Percentiles rank a stretch among this genome's conserved stretches.
Conservation (phyloP, 2,113 vertebrate species). For the Pachycephala philippinensis region DNA sequence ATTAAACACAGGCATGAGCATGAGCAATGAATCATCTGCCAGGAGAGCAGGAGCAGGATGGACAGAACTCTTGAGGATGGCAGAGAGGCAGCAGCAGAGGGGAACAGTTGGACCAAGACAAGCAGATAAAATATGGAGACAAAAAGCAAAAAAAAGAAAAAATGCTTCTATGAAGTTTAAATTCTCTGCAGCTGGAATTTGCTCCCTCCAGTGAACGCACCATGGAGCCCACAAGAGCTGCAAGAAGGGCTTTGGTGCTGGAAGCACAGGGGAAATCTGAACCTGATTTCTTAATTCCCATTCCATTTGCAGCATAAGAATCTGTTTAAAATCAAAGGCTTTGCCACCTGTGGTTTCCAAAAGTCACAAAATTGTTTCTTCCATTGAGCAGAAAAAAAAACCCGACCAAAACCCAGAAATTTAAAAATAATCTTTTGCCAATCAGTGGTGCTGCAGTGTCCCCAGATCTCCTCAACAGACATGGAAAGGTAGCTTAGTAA, state of each 20-base stretch:
- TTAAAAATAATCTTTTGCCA: background rate
- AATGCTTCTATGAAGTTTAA: background rate
- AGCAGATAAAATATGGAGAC: background rate
- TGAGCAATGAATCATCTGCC: background rate
- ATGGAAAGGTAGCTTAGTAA: conserved; percentile 21
- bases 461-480: background rate
- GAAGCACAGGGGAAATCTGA: background rate
- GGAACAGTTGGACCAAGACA: background rate
- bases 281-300: background rate
- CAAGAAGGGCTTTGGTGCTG: background rate
- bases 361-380: background rate
- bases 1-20: background rate
- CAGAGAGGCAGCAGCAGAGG: background rate
- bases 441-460: background rate
- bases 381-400: background rate
- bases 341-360: background rate
- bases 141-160: background rate
- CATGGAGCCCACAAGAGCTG: background rate
- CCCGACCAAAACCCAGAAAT: fast-evolving
- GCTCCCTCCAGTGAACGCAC: background rate
- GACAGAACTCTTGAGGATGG: background rate
- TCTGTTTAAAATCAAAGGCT: background rate
- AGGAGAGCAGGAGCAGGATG: background rate
- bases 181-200: background rate
- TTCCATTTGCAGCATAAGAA: background rate